Evolutionary conservation across 2,888 invertebrate genomes (phyloP).

Genomic region (Diogma glabrata): DNA sequence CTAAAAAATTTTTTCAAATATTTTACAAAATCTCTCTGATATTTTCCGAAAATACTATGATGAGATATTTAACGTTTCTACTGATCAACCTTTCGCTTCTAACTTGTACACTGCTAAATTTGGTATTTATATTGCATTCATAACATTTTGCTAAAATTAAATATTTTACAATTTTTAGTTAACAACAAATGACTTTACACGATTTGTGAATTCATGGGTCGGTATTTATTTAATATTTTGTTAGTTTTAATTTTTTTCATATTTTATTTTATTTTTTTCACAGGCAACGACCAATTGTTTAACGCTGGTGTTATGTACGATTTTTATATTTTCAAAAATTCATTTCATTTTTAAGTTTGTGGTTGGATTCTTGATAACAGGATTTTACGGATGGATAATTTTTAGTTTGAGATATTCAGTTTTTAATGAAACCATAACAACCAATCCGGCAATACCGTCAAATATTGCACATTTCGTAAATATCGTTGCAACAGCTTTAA

Average conservation of each 20-base stretch:
- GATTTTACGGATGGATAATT: slow-evolving; percentile 57
- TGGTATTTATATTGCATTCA: slow-evolving; percentile 28
- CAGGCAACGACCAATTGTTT: slow-evolving; percentile 42
- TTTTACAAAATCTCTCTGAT: neutral
- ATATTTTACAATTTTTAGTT: slow-evolving; percentile 13
- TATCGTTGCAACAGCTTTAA: slow-evolving; percentile 58
- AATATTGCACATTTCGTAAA: slow-evolving; percentile 61
- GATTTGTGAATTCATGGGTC: slow-evolving; percentile 25
- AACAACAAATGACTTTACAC: slow-evolving; percentile 8
- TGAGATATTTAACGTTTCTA: neutral
- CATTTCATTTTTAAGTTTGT: slow-evolving; percentile 71
- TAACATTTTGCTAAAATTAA: neutral
- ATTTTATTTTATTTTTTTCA: slow-evolving; percentile 3
- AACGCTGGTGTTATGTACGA: slow-evolving; percentile 47
- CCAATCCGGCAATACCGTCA: slow-evolving; percentile 57
- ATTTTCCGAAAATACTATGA: neutral
- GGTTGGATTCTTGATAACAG: slow-evolving; percentile 51
- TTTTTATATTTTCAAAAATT: slow-evolving; percentile 74
- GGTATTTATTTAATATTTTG: slow-evolving; percentile 22
- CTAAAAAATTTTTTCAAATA: neutral
- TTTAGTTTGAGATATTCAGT: slow-evolving; percentile 44
- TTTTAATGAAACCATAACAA: slow-evolving; percentile 50
- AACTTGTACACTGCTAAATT: slow-evolving; percentile 52
- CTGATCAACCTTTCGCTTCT: slow-evolving; percentile 31
- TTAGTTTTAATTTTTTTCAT: neutral